Evolutionary conservation across 1,140 invertebrate species (phyloP).

Genomic region (Plodia interpunctella): DNA sequence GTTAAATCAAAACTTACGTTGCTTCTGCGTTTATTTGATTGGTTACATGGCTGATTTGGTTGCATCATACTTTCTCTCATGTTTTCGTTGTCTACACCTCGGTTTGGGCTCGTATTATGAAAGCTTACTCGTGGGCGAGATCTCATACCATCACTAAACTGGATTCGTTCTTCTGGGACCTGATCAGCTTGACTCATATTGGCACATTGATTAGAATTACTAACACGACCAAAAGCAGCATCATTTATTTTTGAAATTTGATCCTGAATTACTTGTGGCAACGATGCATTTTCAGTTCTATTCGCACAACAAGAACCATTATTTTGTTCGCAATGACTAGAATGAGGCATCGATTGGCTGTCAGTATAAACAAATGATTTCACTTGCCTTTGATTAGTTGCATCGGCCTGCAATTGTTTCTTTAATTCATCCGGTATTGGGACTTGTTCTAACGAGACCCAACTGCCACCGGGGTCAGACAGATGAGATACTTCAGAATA

Average conservation of each 20-base stretch:
- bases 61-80: too few species aligned
- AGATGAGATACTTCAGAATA: neutral
- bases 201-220: neutral
- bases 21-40: neutral
- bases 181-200: neutral
- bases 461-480: neutral
- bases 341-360: neutral
- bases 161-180: neutral
- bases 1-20: neutral
- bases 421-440: neutral
- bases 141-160: neutral
- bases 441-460: neutral
- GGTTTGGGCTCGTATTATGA: too few species aligned
- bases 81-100: too few species aligned
- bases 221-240: neutral
- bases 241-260: constrained; percentile 1
- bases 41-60: neutral
- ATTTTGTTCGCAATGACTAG: neutral
- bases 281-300: neutral
- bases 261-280: neutral
- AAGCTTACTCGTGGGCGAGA: too few species aligned
- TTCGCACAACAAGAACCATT: neutral
- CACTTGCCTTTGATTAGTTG: neutral
- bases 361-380: neutral
- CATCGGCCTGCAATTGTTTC: neutral